Evolutionary conservation across 2,888 invertebrate species (phyloP).

Genomic region (Maniola hyperantus): DNA sequence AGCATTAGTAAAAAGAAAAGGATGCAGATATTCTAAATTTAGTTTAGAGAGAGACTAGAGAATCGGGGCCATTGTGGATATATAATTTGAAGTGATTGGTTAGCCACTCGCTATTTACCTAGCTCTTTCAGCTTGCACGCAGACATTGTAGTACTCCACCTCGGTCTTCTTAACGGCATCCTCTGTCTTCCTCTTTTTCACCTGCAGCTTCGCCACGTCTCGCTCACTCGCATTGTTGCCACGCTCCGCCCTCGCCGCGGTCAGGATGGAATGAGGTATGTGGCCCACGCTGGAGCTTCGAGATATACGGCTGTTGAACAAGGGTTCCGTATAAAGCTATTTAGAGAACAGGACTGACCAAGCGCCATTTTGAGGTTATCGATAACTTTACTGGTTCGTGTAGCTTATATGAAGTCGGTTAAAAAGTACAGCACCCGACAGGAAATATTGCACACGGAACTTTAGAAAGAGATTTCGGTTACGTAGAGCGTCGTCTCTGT

Average conservation of each 20-base stretch:
- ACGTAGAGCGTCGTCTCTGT: too few relatives aligned
- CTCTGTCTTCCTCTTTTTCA: constrained; percentile 94
- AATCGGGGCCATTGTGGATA: too few relatives aligned
- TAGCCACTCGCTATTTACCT: constrained; percentile 73
- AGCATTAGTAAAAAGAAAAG: too few relatives aligned
- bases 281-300: constrained; percentile 83
- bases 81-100: too few relatives aligned
- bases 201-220: constrained; percentile 90
- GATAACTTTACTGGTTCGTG: neutral
- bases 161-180: constrained; percentile 95
- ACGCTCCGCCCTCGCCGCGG: constrained; percentile 70
- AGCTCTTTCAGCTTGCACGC: constrained; percentile 94
- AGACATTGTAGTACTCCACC: constrained; percentile 95
- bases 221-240: constrained; percentile 75
- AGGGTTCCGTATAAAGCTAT: neutral
- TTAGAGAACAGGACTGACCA: neutral
- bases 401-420: too few relatives aligned
- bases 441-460: too few relatives aligned
- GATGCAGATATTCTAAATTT: too few relatives aligned
- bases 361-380: neutral
- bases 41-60: too few relatives aligned
- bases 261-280: constrained; percentile 79
- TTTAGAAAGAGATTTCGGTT: too few relatives aligned
- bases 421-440: too few relatives aligned
- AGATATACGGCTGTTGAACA: constrained; percentile 64